phyloP scores from a whole-genome alignment of 2,113 vertebrate species.

The Camelus dromedarius region DNA sequence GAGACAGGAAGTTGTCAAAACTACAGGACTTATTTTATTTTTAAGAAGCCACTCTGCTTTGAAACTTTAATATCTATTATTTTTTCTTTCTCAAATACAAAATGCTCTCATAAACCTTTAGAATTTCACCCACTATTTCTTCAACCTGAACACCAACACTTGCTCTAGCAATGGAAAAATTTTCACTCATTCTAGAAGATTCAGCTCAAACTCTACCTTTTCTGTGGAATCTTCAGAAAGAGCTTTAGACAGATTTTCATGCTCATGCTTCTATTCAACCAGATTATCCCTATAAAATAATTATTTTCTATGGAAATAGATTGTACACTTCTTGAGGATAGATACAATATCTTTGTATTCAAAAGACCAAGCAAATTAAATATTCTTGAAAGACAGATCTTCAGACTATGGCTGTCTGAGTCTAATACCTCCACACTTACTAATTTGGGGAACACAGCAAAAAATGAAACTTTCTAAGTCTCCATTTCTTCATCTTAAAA shows the following conservation, averaged over 20 bases:
- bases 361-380: slow-evolving; percentile 26
- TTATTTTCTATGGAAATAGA: not conserved
- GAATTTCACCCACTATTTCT: not conserved
- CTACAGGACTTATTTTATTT: not conserved
- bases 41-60: slow-evolving; percentile 12
- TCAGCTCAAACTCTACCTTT: not conserved
- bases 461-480: not conserved
- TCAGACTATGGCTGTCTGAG: not conserved
- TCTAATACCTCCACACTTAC: not conserved
- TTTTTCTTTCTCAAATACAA: slow-evolving; percentile 45
- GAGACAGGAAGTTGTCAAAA: not conserved
- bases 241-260: not conserved
- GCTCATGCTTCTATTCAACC: not conserved
- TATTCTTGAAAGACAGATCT: slow-evolving; percentile 33
- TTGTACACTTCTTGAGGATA: not conserved
- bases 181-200: not conserved
- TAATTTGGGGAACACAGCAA: not conserved
- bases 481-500: slow-evolving; percentile 28
- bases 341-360: not conserved
- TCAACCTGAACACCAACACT: not conserved
- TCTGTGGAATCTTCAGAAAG: not conserved
- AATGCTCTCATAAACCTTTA: not conserved
- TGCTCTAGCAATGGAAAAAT: not conserved
- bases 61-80: slow-evolving; percentile 31
- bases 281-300: not conserved